Evolutionary conservation across 2,113 vertebrate genomes (phyloP).

Genomic region (Sarotherodon lohbergeri): DNA sequence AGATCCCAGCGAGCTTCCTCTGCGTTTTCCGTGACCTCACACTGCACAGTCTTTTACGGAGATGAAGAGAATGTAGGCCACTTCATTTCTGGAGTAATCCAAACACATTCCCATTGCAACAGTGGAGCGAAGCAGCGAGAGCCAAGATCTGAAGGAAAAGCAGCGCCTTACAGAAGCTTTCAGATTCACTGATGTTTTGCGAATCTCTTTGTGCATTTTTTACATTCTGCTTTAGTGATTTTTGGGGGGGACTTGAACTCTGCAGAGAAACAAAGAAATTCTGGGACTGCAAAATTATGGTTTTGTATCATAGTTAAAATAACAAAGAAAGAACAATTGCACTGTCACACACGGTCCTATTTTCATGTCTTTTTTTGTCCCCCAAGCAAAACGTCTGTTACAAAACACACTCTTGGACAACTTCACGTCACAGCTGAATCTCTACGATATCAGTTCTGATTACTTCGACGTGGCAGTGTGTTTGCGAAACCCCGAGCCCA

Average conservation of each 20-base stretch:
- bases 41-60: background rate
- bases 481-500: background rate
- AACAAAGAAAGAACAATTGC: background rate
- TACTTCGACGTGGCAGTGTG: background rate
- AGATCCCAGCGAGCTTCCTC: background rate
- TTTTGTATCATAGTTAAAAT: background rate
- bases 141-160: constrained; percentile 25
- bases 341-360: background rate
- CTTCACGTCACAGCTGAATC: background rate
- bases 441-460: background rate
- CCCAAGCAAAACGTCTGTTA: background rate
- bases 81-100: constrained; percentile 32
- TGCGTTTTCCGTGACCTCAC: background rate
- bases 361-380: rapidly evolving
- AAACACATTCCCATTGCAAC: constrained; percentile 37
- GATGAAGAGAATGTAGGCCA: constrained; percentile 23
- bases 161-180: background rate
- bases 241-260: background rate
- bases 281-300: background rate
- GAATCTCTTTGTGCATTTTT: background rate
- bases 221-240: background rate
- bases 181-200: background rate
- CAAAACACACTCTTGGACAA: background rate
- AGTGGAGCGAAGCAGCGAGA: constrained; percentile 3
- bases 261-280: background rate